Percentiles rank a stretch among this genome's conserved stretches.
These are phyloP conservation scores for Microtus montanus DNA, from an alignment of 2,113 vertebrate genomes.

Conservation along the genomic window DNA sequence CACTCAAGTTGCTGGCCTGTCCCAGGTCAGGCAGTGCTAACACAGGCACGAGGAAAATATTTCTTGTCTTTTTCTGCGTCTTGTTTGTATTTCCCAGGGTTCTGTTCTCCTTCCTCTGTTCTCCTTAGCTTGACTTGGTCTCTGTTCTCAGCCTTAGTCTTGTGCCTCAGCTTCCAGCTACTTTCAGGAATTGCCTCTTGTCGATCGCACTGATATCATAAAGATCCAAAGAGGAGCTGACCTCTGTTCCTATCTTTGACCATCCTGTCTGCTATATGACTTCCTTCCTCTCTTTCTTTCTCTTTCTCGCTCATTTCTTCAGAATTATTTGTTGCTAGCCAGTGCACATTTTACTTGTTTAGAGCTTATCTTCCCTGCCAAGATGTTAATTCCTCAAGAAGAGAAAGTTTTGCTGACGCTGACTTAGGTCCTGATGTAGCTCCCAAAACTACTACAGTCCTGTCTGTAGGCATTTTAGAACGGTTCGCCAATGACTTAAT, in stretches of 20 bases:
- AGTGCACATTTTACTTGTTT: not conserved
- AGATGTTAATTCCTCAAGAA: not conserved
- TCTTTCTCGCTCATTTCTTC: not conserved
- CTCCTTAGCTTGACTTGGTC: not conserved
- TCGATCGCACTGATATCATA: not conserved
- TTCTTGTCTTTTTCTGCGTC: not conserved
- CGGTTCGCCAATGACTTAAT: not conserved
- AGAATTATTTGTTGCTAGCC: not conserved
- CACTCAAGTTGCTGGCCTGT: not conserved
- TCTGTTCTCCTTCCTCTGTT: not conserved
- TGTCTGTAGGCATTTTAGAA: not conserved
- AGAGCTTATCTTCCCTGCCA: not conserved
- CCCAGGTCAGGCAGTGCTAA: not conserved
- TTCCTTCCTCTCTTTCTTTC: not conserved
- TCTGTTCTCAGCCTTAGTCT: not conserved
- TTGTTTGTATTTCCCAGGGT: not conserved
- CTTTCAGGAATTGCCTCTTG: not conserved
- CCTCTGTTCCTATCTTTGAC: not conserved
- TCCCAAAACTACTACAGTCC: not conserved
- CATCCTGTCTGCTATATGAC: not conserved
- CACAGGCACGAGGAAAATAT: not conserved
- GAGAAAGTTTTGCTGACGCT: not conserved
- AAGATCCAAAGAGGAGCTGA: not conserved
- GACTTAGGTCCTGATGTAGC: not conserved
- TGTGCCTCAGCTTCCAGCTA: not conserved